phyloP scores from a whole-genome alignment of 2,113 vertebrate species.

The Hipposideros armiger region DNA sequence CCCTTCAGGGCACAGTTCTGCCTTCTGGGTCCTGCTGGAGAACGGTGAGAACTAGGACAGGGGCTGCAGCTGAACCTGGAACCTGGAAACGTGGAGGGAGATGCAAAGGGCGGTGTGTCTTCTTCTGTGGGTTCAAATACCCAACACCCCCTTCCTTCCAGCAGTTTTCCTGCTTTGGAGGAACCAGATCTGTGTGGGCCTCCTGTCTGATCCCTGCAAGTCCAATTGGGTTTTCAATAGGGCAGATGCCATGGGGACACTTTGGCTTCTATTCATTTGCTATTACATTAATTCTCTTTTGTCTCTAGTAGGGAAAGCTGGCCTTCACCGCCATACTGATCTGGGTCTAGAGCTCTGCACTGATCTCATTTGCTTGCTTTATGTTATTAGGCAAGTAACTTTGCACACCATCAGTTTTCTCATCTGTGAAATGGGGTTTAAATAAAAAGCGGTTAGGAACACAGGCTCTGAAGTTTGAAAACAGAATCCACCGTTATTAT shows the following conservation, averaged over 20 bases:
- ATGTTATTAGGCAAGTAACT: background rate
- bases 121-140: background rate
- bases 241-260: background rate
- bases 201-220: background rate
- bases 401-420: background rate
- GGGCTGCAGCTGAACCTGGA: rapidly evolving
- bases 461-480: background rate
- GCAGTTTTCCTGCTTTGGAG: background rate
- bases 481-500: background rate
- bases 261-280: background rate
- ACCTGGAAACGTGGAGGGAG: background rate
- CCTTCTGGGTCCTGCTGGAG: background rate
- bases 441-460: background rate
- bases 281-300: background rate
- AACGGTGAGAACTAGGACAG: background rate
- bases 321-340: background rate
- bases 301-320: background rate
- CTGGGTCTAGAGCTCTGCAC: background rate
- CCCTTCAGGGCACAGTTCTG: background rate
- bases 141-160: background rate
- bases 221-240: background rate
- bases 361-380: too few species aligned
- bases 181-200: background rate
- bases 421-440: background rate
- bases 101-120: background rate